Base-by-base conservation (phyloP, 2,888 invertebrate species). In the Thyatira batis region DNA sequence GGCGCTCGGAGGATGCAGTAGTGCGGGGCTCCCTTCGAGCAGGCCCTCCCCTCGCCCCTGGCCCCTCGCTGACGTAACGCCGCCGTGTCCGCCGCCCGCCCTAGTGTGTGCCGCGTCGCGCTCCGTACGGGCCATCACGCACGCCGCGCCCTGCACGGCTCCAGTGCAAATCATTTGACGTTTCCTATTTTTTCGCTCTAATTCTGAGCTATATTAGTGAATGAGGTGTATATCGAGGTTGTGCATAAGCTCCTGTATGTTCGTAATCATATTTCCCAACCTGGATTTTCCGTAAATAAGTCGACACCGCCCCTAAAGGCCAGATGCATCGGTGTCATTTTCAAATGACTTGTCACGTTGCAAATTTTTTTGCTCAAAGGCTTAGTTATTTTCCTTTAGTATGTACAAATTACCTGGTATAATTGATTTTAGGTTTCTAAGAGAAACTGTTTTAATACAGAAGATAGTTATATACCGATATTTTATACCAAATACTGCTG, bases 71-170 rank as follows among this genome's bases (percentile, higher is more conserved):
- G 89, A 91, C 92, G 89, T 91, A 92, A 92, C 87, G 85, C 80
- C 86, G 85, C 86, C 87, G 87, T 82, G 85, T 79, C 82, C 82
- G 71, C 80, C 80, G 85, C 88, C 89, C 87, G 87, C 89, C 89
- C 89, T 88, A 90, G 90, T 91, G 87, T 85, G 88, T 84, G 84
- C 84, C 88, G 87, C 88, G 91, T 87, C 91, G 88, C 87, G 89
- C 83, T 85, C 81, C 82, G 78, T 83, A 82, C 77, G 85, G 81
- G 85, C 84, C 74, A 78, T 70, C 78, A 79, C 82, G 79, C 79
- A 79, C 80, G 79, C 80, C 85, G 87, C 80, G 87, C 85, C 80
- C 84, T 79, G 67, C 77, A 81, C 76, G 73, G 81, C 78, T 78
- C 72, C 82, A 85, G 86, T 89, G 85, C 80, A 83, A 85, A 89